phyloP scores from a whole-genome alignment of 2,888 invertebrate species.

The Bombylius major region DNA sequence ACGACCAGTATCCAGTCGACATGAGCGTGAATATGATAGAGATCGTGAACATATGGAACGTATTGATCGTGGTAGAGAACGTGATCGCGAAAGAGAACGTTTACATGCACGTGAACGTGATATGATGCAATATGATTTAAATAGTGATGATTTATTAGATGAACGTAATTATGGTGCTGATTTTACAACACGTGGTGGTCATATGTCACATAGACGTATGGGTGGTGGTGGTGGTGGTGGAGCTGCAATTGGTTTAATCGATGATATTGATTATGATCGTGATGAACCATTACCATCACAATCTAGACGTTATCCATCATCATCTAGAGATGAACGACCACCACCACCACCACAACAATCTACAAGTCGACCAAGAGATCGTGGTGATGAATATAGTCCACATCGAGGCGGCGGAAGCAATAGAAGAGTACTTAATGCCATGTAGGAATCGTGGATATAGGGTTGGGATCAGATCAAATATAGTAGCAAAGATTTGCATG shows the following conservation, averaged over 20 bases:
- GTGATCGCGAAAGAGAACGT: conserved; percentile 26
- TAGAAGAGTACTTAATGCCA: conserved; percentile 39
- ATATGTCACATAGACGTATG: conserved; percentile 18
- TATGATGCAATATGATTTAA: conserved; percentile 36
- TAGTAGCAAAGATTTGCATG: conserved; percentile 4
- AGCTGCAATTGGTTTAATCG: conserved; percentile 22
- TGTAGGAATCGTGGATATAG: conserved; percentile 41
- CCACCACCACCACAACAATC: conserved; percentile 22
- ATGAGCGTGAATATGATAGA: conserved; percentile 26
- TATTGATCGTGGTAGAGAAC: conserved; percentile 16
- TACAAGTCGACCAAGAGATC: conserved; percentile 20
- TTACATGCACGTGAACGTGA: conserved; percentile 35
- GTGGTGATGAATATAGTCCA: conserved; percentile 36
- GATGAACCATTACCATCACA: conserved; percentile 24
- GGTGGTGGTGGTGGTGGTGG: conserved; percentile 14
- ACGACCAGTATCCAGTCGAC: conserved; percentile 29
- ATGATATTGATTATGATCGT: conserved; percentile 32
- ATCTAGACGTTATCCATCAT: conserved; percentile 12
- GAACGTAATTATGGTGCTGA: conserved; percentile 29
- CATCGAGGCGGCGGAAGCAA: conserved; percentile 39
- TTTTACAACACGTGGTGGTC: conserved; percentile 27
- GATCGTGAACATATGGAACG: conserved; percentile 18
- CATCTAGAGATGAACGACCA: conserved; percentile 21
- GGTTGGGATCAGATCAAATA: conserved; percentile 38
- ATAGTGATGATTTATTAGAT: conserved; percentile 34